Evolutionary conservation across 2,113 vertebrate species (phyloP).

Genomic region (Odontophorus gujanensis): DNA sequence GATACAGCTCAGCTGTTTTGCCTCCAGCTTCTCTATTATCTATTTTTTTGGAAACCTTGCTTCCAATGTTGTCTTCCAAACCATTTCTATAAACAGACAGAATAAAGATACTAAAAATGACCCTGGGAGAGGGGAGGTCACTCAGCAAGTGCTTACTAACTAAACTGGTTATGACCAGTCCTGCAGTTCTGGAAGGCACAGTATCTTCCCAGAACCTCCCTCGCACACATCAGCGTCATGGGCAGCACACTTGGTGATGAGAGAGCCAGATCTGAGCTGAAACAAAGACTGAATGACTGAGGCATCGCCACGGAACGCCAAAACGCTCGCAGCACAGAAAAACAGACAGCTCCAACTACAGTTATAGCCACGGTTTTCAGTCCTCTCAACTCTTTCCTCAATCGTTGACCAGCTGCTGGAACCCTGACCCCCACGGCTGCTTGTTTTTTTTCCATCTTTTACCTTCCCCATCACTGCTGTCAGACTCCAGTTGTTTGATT

Average conservation of each 20-base stretch:
- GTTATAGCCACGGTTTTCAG: not conserved
- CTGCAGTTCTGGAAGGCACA: fast-evolving
- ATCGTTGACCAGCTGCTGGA: not conserved
- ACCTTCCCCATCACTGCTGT: conserved; percentile 96
- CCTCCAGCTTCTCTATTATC: not conserved
- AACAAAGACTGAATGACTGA: conserved; percentile 1
- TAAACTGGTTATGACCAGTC: not conserved
- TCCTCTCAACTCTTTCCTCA: not conserved
- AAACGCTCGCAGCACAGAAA: not conserved
- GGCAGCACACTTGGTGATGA: conserved; percentile 12
- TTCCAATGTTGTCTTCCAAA: conserved; percentile 28
- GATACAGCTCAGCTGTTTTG: not conserved
- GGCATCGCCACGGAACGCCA: not conserved
- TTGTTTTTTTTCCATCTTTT: not conserved
- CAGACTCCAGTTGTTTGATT: conserved; percentile 86
- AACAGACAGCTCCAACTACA: not conserved
- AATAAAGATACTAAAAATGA: conserved; percentile 12
- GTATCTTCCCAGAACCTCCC: not conserved
- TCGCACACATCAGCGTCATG: not conserved
- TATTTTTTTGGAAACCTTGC: not conserved
- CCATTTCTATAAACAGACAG: conserved; percentile 37
- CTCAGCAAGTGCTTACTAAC: not conserved
- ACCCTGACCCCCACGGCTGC: not conserved
- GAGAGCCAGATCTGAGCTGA: not conserved
- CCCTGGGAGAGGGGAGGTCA: not conserved